Evolutionary conservation across 2,888 invertebrate species (phyloP).

Genomic region (Spialia ferax): DNA sequence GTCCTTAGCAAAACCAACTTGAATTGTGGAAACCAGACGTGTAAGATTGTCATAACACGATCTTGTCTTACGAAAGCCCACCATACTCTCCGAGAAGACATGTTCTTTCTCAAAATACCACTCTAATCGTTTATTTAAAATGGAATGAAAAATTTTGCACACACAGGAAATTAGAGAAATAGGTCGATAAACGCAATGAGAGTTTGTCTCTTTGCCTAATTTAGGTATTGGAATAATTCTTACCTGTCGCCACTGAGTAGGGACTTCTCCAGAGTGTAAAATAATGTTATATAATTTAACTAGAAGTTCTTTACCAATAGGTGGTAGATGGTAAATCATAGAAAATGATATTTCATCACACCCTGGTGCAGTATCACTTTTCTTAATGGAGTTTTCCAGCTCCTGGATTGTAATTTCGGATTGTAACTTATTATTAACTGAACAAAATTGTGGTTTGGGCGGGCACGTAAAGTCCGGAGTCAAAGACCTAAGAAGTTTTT

Average conservation of each 20-base stretch:
- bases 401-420: conserved; percentile 33
- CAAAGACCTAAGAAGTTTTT: conserved; percentile 29
- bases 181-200: conserved; percentile 25
- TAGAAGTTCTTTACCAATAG: conserved; percentile 33
- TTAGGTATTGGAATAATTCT: conserved; percentile 38
- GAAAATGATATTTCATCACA: conserved; percentile 41
- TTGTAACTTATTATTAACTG: conserved; percentile 26
- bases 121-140: conserved; percentile 44
- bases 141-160: conserved; percentile 46
- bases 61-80: conserved; percentile 42
- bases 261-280: conserved; percentile 27
- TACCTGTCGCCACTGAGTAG: conserved; percentile 34
- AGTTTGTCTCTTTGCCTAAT: conserved; percentile 13
- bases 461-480: conserved; percentile 41
- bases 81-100: conserved; percentile 31
- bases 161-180: conserved; percentile 45
- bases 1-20: conserved; percentile 45
- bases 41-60: conserved; percentile 43
- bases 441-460: conserved; percentile 24
- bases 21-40: conserved; percentile 35
- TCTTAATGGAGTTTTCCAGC: conserved; percentile 40
- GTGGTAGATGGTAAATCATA: conserved; percentile 40
- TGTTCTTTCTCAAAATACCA: conserved; percentile 44
- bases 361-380: conserved; percentile 40
- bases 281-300: conserved; percentile 37